Percentiles rank a stretch among this genome's conserved stretches.
phyloP scores from a whole-genome alignment of 2,888 invertebrate genomes.

The Lochmaea capreae region DNA sequence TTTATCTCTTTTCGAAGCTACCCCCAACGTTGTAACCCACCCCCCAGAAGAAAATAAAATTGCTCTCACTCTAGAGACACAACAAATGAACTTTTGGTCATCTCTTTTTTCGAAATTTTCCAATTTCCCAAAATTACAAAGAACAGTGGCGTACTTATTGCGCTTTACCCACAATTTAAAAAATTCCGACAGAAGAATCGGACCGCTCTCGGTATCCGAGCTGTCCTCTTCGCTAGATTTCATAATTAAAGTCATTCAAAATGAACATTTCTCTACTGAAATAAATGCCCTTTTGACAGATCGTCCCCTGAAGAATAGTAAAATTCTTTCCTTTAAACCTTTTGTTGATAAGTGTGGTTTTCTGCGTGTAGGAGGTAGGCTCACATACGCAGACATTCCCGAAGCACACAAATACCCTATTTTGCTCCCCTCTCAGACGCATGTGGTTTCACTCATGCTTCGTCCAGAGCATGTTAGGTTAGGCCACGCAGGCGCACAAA shows the following conservation, averaged over 20 bases:
- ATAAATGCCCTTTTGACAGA: neutral
- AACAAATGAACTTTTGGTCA: neutral
- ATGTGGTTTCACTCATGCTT: neutral
- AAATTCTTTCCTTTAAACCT: neutral
- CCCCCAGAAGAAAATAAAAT: neutral
- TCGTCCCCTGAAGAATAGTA: neutral
- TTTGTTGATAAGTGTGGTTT: neutral
- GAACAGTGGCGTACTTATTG: neutral
- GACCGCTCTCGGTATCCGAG: neutral
- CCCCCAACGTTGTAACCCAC: neutral
- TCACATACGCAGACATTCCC: neutral
- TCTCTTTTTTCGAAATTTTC: too few species aligned
- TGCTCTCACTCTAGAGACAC: neutral
- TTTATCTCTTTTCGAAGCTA: too few species aligned
- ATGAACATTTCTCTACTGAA: neutral
- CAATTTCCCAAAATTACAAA: neutral
- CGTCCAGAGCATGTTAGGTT: neutral
- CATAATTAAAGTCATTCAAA: neutral
- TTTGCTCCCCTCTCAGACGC: neutral
- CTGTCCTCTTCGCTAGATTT: neutral
- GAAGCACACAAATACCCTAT: neutral
- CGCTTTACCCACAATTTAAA: neutral
- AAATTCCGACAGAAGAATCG: neutral
- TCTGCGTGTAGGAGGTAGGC: neutral
- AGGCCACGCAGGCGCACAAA: conserved; percentile 42